Evolutionary conservation across 2,113 vertebrate species (phyloP).

Genomic region (Sebastes schlegelii): DNA sequence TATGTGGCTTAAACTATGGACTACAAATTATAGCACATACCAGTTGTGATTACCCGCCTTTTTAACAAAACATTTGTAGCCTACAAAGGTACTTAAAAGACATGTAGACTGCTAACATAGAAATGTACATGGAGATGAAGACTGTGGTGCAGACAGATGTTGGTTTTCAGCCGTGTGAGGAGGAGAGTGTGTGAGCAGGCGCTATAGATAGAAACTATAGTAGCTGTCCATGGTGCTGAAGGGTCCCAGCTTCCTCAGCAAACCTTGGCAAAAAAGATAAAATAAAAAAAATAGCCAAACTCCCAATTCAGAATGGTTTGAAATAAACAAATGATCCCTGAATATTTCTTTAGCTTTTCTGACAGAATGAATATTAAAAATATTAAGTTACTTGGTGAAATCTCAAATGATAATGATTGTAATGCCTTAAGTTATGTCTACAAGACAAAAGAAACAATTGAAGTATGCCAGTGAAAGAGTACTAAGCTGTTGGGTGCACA

Average conservation of each 20-base stretch:
- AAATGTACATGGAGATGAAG: neutral
- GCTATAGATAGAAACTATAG: neutral
- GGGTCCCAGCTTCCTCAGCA: neutral
- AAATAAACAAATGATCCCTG: neutral
- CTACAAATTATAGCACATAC: neutral
- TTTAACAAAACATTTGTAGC: neutral
- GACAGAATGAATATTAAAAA: neutral
- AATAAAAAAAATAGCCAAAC: no score
- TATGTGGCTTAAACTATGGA: neutral
- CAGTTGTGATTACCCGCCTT: neutral
- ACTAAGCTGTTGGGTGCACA: neutral
- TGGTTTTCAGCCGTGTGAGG: neutral
- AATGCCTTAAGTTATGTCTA: neutral
- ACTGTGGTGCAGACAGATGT: neutral
- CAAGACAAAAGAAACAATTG: neutral
- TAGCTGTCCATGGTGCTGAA: conserved; percentile 68
- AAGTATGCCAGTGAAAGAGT: neutral
- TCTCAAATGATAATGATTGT: neutral
- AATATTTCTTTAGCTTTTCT: neutral
- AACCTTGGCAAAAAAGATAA: no score
- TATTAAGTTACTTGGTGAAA: neutral
- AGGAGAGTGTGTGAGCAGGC: neutral
- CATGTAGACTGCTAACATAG: neutral
- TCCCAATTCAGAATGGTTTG: neutral
- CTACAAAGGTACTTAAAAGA: neutral